Evolutionary conservation across 2,888 invertebrate species (phyloP), one percentile per base, ranked within the genome.

Genomic region (Blastobasis lacticolella): DNA sequence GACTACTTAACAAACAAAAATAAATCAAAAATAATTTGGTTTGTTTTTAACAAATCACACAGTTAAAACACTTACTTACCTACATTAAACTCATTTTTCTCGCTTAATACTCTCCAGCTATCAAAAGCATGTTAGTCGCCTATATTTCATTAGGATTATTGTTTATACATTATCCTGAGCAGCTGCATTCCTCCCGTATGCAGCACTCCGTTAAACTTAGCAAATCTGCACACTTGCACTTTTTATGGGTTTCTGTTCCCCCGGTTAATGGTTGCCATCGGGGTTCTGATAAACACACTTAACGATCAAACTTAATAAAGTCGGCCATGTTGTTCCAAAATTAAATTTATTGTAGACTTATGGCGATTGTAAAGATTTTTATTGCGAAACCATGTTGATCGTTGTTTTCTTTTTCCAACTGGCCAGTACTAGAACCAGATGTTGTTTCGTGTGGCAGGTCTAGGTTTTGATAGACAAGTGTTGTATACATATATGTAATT

Each of bases 141-240:
- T 45, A 45, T 45, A 6, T 5, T 23, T 45, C 8, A 45, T 10
- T 10, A 7, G 5, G 40, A 40, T 52, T 23, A 50, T 40, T 54
- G 56, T 61, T 64, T 58, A 59, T 54, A 56, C 23, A 53, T 56
- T 54, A 53, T 43, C 23, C 55, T 49, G 46, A 60, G 64, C 69
- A 75, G 67, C 68, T 75, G 78, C 61, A 54, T 10, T 38, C 10
- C 66, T 66, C 59, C 57, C 57, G 61, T 59, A 52, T 57, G 57
- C 58, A 58, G 55, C 57, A 64, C 62, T 56, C 63, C 64, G 64
- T 64, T 62, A 66, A 64, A 54, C 6, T 57, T 47, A 66, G 75
- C 70, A 75, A 83, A 78, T 78, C 74, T 69, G 69, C 66, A 71
- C 57, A 68, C 64, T 66, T 71, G 71, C 70, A 63, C 56, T 76